A percentile compares a stretch with the other conserved stretches of the same genome.
These are phyloP conservation scores for Chloroclysta siterata DNA, from an alignment of 2,888 invertebrate species.

Conservation along the genomic window DNA sequence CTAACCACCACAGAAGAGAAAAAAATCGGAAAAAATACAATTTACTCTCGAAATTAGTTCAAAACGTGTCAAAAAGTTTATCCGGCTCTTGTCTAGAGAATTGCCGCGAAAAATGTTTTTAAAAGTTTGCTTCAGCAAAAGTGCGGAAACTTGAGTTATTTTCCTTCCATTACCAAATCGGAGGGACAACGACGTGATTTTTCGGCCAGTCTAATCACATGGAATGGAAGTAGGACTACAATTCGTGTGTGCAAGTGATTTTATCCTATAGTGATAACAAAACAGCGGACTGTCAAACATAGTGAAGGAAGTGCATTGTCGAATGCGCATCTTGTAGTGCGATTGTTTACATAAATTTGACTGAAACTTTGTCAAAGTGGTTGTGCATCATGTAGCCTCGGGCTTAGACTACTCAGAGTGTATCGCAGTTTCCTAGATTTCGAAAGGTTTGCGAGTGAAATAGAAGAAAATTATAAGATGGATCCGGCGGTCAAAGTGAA, in stretches of 20 bases:
- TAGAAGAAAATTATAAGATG: constrained; percentile 47
- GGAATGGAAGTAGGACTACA: constrained; percentile 47
- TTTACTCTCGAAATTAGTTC: constrained; percentile 43
- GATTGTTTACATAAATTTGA: constrained; percentile 73
- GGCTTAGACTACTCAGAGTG: constrained; percentile 36
- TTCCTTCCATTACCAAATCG: constrained; percentile 42
- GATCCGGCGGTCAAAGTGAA: constrained; percentile 84
- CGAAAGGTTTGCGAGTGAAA: constrained; percentile 15
- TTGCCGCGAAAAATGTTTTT: constrained; percentile 62
- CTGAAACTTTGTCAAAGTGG: constrained; percentile 55
- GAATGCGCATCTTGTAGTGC: constrained; percentile 55
- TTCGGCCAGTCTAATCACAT: constrained; percentile 57
- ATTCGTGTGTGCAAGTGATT: constrained; percentile 41
- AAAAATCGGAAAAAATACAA: constrained; percentile 57
- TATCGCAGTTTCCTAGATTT: constrained; percentile 26
- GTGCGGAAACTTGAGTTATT: constrained; percentile 58
- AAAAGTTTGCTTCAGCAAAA: constrained; percentile 61
- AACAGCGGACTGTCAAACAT: constrained; percentile 51
- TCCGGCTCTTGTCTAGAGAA: constrained; percentile 30
- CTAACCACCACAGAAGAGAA: constrained; percentile 63
- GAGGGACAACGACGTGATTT: constrained; percentile 14
- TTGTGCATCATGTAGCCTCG: constrained; percentile 72
- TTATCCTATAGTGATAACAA: constrained; percentile 38
- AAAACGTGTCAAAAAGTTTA: constrained; percentile 36
- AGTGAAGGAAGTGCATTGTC: constrained; percentile 53